phyloP scores from a whole-genome alignment of 2,113 vertebrate genomes.

The Sander lucioperca region DNA sequence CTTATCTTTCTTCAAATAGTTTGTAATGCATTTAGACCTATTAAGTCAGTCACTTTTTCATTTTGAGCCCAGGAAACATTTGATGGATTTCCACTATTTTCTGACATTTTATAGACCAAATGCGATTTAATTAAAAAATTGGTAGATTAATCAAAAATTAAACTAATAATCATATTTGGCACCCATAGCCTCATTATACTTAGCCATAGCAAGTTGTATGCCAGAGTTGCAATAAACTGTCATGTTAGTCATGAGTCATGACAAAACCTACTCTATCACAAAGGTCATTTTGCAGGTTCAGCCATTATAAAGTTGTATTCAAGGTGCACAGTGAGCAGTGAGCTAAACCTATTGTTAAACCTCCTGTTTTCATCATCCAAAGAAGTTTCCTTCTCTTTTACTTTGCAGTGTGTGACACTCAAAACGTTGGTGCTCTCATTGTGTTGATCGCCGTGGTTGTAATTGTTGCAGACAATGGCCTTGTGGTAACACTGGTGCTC shows the following conservation, averaged over 20 bases:
- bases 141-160: neutral
- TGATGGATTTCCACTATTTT: neutral
- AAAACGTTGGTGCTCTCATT: slow-evolving; percentile 15
- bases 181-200: neutral
- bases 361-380: neutral
- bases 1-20: neutral
- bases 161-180: neutral
- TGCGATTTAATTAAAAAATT: neutral
- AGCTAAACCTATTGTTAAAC: neutral
- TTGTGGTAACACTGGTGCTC: slow-evolving; percentile 53
- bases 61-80: neutral
- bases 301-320: neutral
- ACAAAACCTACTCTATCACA: neutral
- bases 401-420: slow-evolving; percentile 9
- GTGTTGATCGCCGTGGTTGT: slow-evolving; percentile 40
- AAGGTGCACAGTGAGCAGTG: neutral
- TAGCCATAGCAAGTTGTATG: neutral
- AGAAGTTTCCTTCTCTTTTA: slow-evolving; percentile 47
- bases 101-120: neutral
- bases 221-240: neutral
- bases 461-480: slow-evolving; percentile 59
- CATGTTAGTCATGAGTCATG: neutral
- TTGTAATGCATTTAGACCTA: neutral
- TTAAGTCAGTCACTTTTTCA: neutral
- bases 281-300: neutral